Percentiles rank a stretch among this genome's conserved stretches.
phyloP scores from a whole-genome alignment of 2,113 vertebrate genomes.

The Solea senegalensis region DNA sequence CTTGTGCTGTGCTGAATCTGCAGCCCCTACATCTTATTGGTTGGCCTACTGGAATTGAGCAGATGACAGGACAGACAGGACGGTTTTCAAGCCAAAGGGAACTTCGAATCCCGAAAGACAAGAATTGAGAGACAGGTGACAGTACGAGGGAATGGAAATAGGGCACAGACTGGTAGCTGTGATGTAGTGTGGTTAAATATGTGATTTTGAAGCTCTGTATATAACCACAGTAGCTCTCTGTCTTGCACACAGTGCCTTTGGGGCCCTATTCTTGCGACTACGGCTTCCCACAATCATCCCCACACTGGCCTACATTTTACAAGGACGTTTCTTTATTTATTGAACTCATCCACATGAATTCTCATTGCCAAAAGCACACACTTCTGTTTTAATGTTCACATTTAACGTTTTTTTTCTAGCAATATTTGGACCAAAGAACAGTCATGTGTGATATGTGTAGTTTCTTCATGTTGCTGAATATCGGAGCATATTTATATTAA shows the following conservation, averaged over 20 bases:
- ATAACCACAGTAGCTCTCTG: slow-evolving; percentile 31
- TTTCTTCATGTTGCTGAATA: too few relatives aligned
- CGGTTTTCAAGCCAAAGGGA: slow-evolving; percentile 65
- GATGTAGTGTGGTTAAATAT: slow-evolving; percentile 56
- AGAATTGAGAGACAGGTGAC: slow-evolving; percentile 71
- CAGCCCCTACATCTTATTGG: slow-evolving; percentile 45
- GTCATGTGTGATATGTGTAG: too few relatives aligned
- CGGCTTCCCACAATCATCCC: slow-evolving; percentile 21
- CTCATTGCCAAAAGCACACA: neutral
- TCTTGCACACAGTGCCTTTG: slow-evolving; percentile 26
- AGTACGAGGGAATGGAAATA: slow-evolving; percentile 60
- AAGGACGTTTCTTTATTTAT: slow-evolving; percentile 16
- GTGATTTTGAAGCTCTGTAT: slow-evolving; percentile 45
- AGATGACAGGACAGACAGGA: slow-evolving; percentile 55
- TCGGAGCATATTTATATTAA: too few relatives aligned
- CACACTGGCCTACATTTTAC: slow-evolving; percentile 40
- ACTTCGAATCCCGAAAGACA: slow-evolving; percentile 58
- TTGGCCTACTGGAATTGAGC: slow-evolving; percentile 58
- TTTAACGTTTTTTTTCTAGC: neutral
- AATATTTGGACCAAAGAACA: neutral
- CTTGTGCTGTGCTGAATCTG: slow-evolving; percentile 47
- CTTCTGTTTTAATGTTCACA: neutral
- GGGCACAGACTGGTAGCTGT: slow-evolving; percentile 60
- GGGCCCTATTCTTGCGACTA: slow-evolving; percentile 6
- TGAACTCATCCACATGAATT: neutral